Percentiles rank a stretch among this genome's conserved stretches.
These are phyloP conservation scores for Chiroxiphia lanceolata DNA, from an alignment of 2,797 vertebrate genomes.

Conservation along the genomic window DNA sequence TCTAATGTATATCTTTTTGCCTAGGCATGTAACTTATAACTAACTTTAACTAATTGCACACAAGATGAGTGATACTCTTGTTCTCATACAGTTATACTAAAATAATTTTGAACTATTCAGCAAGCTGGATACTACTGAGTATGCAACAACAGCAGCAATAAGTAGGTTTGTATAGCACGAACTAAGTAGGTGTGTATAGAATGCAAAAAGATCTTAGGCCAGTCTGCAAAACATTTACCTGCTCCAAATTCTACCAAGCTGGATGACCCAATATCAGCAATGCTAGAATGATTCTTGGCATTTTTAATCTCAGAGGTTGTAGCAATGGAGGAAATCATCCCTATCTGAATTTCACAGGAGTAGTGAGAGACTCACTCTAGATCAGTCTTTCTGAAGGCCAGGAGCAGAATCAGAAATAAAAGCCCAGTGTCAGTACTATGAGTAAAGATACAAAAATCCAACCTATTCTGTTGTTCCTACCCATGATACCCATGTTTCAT, in stretches of 20 bases:
- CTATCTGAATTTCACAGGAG: not conserved
- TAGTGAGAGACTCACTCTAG: not conserved
- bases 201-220: not conserved
- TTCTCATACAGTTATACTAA: not conserved
- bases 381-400: not conserved
- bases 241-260: not conserved
- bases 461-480: not conserved
- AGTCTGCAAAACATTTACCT: not conserved
- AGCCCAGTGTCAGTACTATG: not conserved
- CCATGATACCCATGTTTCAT: not conserved
- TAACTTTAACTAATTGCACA: not conserved
- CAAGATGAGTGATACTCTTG: not conserved
- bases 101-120: not conserved
- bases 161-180: not conserved
- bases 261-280: not conserved
- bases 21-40: not conserved
- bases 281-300: not conserved
- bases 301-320: not conserved
- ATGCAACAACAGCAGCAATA: not conserved
- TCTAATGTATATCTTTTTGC: not conserved
- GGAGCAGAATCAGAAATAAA: not conserved
- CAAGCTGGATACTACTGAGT: not conserved
- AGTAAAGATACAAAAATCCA: not conserved
- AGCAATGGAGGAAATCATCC: not conserved
- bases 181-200: not conserved